Evolutionary conservation across 2,888 invertebrate genomes (phyloP).

Genomic region (Hirtodrosophila histrioides): DNA sequence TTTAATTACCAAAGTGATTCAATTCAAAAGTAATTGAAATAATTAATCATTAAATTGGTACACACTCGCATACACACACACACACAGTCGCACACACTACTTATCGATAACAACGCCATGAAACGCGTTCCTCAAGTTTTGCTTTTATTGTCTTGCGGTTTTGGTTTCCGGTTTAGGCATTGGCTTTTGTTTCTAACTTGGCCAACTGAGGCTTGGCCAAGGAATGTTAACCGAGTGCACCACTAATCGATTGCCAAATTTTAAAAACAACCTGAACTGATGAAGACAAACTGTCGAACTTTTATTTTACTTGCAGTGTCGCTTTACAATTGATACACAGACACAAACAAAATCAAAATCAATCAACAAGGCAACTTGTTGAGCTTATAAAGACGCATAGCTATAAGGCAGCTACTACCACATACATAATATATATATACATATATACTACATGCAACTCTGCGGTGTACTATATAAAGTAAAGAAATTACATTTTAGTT

Average conservation of each 20-base stretch:
- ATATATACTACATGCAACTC: conserved; percentile 11
- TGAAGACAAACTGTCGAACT: conserved; percentile 31
- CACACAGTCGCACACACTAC: conserved; percentile 9
- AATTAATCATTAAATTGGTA: conserved; percentile 1
- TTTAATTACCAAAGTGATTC: too few relatives aligned
- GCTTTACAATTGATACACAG: conserved; percentile 71
- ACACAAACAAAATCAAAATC: conserved; percentile 27
- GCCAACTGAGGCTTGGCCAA: conserved; percentile 9
- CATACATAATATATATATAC: conserved; percentile 16
- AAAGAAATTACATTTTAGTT: conserved; percentile 28
- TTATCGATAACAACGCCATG: conserved; percentile 16
- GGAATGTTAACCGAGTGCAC: conserved; percentile 6
- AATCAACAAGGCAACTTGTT: conserved; percentile 61
- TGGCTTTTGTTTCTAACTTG: conserved; percentile 15
- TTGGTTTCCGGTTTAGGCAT: conserved; percentile 34
- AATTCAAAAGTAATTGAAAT: too few relatives aligned
- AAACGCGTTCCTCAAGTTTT: conserved; percentile 18
- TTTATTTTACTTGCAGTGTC: conserved; percentile 74
- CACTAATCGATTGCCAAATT: conserved; percentile 15
- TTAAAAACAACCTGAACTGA: conserved; percentile 34
- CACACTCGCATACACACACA: conserved; percentile 4
- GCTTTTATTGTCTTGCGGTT: conserved; percentile 12
- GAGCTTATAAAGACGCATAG: conserved; percentile 39
- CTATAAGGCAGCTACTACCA: conserved; percentile 45
- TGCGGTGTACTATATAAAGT: conserved; percentile 24